Evolutionary conservation across 1,140 invertebrate species (phyloP).

Genomic region (Tigriopus japonicus): DNA sequence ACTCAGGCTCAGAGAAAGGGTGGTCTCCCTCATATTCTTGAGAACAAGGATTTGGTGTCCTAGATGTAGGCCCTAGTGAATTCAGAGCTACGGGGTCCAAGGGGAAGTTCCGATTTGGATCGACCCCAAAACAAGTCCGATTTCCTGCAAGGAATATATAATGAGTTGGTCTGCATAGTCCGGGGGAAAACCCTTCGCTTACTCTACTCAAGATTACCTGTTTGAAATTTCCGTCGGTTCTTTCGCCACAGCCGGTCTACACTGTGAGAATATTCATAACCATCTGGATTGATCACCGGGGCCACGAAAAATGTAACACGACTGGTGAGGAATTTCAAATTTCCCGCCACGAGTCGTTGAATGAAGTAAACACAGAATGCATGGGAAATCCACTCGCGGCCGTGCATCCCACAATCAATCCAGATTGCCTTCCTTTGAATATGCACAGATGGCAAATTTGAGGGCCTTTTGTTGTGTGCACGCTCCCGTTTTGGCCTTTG

Average conservation of each 20-base stretch:
- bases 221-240: slow-evolving; percentile 15
- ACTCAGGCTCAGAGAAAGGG: slow-evolving; percentile 24
- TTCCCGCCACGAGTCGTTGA: slow-evolving; percentile 35
- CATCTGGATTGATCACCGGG: slow-evolving; percentile 19
- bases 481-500: too few relatives aligned
- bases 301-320: slow-evolving; percentile 36
- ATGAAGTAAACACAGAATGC: slow-evolving; percentile 64
- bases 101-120: slow-evolving; percentile 22
- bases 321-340: slow-evolving; percentile 37
- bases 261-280: slow-evolving; percentile 18
- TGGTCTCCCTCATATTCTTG: slow-evolving; percentile 28
- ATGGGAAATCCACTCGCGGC: slow-evolving; percentile 76
- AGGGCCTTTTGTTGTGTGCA: too few relatives aligned
- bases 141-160: slow-evolving; percentile 13
- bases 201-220: neutral
- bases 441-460: too few relatives aligned
- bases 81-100: slow-evolving; percentile 10
- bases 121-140: slow-evolving; percentile 16
- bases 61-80: slow-evolving; percentile 22
- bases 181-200: slow-evolving; percentile 5
- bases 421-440: slow-evolving; percentile 22
- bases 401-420: slow-evolving; percentile 38
- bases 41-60: slow-evolving; percentile 18
- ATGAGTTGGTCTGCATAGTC: neutral
- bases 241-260: slow-evolving; percentile 22